Evolutionary conservation across 2,888 invertebrate genomes (phyloP).

Genomic region (Drosophila anceps): DNA sequence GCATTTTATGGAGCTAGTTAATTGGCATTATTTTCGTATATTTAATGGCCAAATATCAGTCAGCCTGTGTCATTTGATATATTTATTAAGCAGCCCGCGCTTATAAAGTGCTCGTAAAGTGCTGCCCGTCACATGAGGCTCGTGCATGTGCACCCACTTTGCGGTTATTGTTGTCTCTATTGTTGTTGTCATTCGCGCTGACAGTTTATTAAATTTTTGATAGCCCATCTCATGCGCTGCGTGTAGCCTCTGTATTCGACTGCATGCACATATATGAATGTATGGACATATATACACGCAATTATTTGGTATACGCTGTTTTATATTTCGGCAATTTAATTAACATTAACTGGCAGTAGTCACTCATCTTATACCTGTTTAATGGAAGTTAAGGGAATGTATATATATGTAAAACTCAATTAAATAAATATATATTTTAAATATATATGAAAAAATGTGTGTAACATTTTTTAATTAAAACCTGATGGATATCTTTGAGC

Average conservation of each 20-base stretch:
- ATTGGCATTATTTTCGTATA: constrained; percentile 30
- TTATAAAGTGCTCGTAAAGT: constrained; percentile 59
- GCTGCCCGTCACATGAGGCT: constrained; percentile 45
- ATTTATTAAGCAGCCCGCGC: constrained; percentile 48
- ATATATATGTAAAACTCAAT: neutral
- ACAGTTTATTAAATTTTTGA: constrained; percentile 74
- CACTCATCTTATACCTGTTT: neutral
- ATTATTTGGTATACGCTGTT: constrained; percentile 19
- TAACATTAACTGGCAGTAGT: constrained; percentile 32
- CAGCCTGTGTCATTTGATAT: constrained; percentile 56
- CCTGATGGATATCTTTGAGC: neutral
- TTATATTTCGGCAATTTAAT: constrained; percentile 62
- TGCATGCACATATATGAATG: neutral
- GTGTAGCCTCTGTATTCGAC: constrained; percentile 1
- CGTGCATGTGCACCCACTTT: constrained; percentile 34
- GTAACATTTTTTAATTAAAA: neutral
- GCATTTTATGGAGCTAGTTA: constrained; percentile 34
- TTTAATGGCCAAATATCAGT: constrained; percentile 30
- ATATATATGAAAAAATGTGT: neutral
- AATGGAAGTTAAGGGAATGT: neutral
- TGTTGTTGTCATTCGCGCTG: constrained; percentile 43
- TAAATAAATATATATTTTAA: neutral
- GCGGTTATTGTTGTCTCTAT: constrained; percentile 30
- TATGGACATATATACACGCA: neutral
- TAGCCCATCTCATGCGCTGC: constrained; percentile 56